phyloP scores from a whole-genome alignment of 2,797 vertebrate species.

The Tachyglossus aculeatus region DNA sequence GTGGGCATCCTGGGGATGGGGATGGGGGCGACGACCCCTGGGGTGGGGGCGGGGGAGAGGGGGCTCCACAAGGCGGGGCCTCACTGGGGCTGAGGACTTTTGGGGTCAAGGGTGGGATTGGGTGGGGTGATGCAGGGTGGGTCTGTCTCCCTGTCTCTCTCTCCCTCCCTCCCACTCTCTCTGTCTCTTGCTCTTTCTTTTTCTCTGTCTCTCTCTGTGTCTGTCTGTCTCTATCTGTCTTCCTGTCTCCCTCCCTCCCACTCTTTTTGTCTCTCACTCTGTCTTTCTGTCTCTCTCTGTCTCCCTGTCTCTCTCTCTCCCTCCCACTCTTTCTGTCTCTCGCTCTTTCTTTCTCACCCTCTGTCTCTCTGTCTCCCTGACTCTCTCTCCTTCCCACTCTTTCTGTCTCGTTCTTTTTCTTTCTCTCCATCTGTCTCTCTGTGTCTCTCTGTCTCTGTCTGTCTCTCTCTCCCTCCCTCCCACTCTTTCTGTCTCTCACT shows the following conservation, averaged over 20 bases:
- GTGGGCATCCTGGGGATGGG: no score
- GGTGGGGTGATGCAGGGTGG: no score
- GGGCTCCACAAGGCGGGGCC: background rate
- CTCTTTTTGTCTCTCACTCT: no score
- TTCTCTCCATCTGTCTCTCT: background rate
- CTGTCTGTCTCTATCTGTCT: constrained; percentile 48
- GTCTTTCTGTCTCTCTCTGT: no score
- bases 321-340: background rate
- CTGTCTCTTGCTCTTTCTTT: no score
- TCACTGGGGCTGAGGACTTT: background rate
- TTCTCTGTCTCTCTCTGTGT: background rate
- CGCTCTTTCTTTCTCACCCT: background rate
- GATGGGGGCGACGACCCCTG: no score
- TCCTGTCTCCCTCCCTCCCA: constrained; percentile 11
- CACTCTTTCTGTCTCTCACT: background rate
- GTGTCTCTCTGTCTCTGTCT: constrained; percentile 31
- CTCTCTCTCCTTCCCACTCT: background rate
- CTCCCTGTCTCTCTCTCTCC: no score
- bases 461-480: constrained; percentile 43
- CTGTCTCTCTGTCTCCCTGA: background rate
- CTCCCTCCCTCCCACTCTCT: no score
- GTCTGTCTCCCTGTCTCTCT: no score
- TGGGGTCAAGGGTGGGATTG: background rate
- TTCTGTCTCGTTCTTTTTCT: no score
- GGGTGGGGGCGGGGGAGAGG: background rate